Base-by-base conservation (phyloP, 2,797 vertebrate species). In the Hipposideros larvatus region DNA sequence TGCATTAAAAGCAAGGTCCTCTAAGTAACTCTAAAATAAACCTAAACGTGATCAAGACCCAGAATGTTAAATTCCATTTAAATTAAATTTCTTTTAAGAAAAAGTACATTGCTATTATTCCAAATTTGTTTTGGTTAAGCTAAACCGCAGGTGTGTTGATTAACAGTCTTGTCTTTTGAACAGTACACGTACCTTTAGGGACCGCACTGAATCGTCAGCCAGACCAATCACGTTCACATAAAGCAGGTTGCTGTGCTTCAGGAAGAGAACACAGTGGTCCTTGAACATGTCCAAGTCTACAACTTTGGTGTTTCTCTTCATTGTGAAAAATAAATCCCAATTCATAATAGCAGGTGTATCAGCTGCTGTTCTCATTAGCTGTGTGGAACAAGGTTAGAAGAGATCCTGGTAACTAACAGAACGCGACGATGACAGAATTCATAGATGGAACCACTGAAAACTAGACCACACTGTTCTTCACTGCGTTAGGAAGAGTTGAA, bases 231-330 rank as follows among this genome's bases (percentile, higher is more conserved):
- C 98, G 2, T 98, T 99, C 59, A 99, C 98, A 43, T 98, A 98
- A 51, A 99, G 99, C 73, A 98, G 97, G 61, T 98, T 96, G 85
- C 97, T 86, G 0, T 98, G 98, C 98, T 98, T 99, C 92, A 99
- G 97, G 96, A 99, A 98, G 87, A 99, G 96, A 97, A 99, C 91
- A 75, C 99, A 99, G 96, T 99, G 98, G 96, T 99, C 99, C 97
- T 98, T 98, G 86, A 99, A 98, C 97, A 99, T 98, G 71, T 99
- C 99, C 99, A 99, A 98, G 97, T 99, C 99, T 96, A 99, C 98
- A 87, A 99, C 95, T 70, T 98, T 98, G 70, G 98, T 98, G 78
- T 98, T 99, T 90, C 98, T 97, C 84, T 96, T 98, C 71, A 99
- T 98, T 22, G 97, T 96, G 97, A 99, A 99, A 97, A 99, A 91